A percentile compares a stretch with the other conserved stretches of the same genome.
phyloP scores from a whole-genome alignment of 23 tunicate species.

The Botrylloides violaceus region DNA sequence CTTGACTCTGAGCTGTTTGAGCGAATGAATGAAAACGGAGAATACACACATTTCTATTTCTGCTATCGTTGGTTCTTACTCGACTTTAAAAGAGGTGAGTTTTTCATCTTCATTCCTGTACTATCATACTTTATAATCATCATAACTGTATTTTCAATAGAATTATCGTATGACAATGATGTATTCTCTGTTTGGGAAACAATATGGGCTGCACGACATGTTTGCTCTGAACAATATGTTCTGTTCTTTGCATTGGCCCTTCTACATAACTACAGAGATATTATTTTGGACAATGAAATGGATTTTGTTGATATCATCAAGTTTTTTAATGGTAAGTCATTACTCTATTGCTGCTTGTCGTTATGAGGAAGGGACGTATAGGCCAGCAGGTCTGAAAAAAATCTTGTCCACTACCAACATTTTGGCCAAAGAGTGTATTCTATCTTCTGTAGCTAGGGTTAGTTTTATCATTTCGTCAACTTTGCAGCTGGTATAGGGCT shows the following conservation, averaged over 20 bases:
- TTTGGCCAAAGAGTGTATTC: too few relatives aligned
- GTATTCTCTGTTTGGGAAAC: conserved; percentile 87
- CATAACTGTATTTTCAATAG: conserved; percentile 5
- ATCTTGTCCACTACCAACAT: too few relatives aligned
- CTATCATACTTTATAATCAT: background rate
- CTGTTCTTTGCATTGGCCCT: conserved; percentile 90
- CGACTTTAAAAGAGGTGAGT: conserved; percentile 83
- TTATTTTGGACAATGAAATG: conserved; percentile 87
- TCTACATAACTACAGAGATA: conserved; percentile 68
- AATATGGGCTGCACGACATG: conserved; percentile 73
- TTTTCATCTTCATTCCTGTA: background rate
- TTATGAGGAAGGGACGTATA: background rate
- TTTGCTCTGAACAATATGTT: conserved; percentile 71
- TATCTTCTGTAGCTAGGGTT: too few relatives aligned
- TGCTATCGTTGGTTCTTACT: conserved; percentile 93
- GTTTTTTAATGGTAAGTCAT: conserved; percentile 81
- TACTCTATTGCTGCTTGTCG: background rate
- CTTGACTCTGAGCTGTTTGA: conserved; percentile 76
- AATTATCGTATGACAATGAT: conserved; percentile 82
- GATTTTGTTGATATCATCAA: conserved; percentile 87
- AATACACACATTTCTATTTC: conserved; percentile 82
- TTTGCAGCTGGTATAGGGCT: too few relatives aligned
- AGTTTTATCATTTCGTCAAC: too few relatives aligned
- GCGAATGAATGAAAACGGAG: conserved; percentile 56
- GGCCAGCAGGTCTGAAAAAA: too few relatives aligned